Percentiles rank a stretch among this genome's conserved stretches.
phyloP scores from a whole-genome alignment of 2,797 vertebrate genomes.

The Ctenosaura bakeri region DNA sequence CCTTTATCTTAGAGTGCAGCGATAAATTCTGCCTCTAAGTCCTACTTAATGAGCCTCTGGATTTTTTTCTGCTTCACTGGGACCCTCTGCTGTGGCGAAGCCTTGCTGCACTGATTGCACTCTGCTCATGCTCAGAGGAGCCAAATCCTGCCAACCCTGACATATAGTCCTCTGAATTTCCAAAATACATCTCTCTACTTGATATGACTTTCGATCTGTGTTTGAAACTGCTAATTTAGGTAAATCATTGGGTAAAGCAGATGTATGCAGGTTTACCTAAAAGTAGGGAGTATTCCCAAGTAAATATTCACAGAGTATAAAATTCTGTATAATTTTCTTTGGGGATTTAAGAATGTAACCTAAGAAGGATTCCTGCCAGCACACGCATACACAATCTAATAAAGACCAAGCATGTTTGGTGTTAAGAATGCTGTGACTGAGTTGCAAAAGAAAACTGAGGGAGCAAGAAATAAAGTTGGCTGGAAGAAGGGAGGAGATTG shows the following conservation, averaged over 20 bases:
- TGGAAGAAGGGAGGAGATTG: neutral
- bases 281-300: neutral
- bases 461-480: neutral
- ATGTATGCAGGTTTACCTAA: neutral
- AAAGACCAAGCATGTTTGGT: neutral
- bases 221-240: neutral
- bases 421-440: neutral
- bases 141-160: no score
- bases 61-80: no score
- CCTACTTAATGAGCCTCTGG: no score
- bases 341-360: neutral
- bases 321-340: neutral
- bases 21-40: no score
- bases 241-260: neutral
- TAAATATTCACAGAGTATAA: neutral
- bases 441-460: neutral
- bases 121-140: no score
- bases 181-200: neutral
- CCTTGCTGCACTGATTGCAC: no score
- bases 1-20: no score
- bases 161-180: neutral
- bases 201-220: neutral
- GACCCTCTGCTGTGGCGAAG: no score
- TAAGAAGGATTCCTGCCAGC: neutral
- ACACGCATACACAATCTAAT: neutral